Evolutionary conservation across 2,113 vertebrate genomes (phyloP).

Genomic region (Taxidea taxus): DNA sequence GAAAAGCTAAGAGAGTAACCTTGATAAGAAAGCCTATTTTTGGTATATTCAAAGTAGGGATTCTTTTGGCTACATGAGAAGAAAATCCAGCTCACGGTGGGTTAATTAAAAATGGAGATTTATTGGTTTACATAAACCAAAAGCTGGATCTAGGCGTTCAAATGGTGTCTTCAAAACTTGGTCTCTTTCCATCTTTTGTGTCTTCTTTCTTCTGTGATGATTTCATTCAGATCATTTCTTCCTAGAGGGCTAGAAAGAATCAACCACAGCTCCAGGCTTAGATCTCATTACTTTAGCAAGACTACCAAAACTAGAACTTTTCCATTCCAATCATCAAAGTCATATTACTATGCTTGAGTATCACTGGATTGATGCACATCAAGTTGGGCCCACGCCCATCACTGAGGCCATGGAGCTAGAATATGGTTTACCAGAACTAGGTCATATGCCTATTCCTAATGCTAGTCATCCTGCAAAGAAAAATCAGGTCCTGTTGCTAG

Average conservation of each 20-base stretch:
- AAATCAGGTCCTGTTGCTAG: neutral
- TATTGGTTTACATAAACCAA: neutral
- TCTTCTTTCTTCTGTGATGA: neutral
- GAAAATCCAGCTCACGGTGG: neutral
- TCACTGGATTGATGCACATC: neutral
- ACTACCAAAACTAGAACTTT: neutral
- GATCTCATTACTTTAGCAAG: neutral
- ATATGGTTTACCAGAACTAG: neutral
- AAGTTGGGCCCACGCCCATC: neutral
- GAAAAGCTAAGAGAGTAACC: neutral
- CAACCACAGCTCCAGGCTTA: neutral
- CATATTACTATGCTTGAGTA: neutral
- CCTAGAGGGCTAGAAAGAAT: neutral
- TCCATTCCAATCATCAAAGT: neutral
- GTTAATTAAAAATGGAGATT: constrained; percentile 7
- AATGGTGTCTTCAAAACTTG: neutral
- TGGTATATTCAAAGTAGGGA: neutral
- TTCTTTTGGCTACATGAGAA: neutral
- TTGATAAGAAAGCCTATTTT: neutral
- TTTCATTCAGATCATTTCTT: neutral
- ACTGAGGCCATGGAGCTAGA: neutral
- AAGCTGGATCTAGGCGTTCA: neutral
- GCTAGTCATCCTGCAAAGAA: neutral
- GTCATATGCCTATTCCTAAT: neutral
- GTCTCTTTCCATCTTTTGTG: neutral